These are phyloP conservation scores for Leucoma salicis DNA, from an alignment of 2,888 invertebrate species.

Conservation along the genomic window DNA sequence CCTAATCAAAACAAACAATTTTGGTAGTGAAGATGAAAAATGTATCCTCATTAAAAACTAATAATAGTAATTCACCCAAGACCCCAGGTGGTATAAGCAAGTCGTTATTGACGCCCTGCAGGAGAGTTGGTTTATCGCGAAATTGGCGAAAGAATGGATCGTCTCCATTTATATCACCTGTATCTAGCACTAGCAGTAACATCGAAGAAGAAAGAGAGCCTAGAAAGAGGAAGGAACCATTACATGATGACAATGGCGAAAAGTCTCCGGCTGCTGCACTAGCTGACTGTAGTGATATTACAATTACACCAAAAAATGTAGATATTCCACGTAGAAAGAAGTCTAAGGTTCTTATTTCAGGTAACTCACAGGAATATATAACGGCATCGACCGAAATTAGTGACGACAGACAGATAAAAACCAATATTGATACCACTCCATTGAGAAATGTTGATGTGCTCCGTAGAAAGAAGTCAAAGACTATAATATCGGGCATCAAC, in stretches of 20 bases:
- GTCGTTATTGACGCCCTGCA: conserved; percentile 75
- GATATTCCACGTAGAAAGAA: neutral
- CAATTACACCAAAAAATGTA: neutral
- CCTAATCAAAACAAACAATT: conserved; percentile 12
- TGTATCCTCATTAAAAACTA: conserved; percentile 42
- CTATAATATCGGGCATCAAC: conserved; percentile 14
- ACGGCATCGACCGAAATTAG: neutral
- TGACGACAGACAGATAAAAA: neutral
- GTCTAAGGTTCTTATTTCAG: neutral
- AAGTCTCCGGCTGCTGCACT: too few species aligned
- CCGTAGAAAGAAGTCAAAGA: conserved; percentile 56
- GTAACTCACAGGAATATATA: neutral
- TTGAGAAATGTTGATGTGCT: conserved; percentile 44
- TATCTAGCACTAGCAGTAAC: conserved; percentile 34
- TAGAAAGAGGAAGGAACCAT: conserved; percentile 49
- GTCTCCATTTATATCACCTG: conserved; percentile 69
- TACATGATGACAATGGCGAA: conserved; percentile 29
- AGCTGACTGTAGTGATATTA: neutral
- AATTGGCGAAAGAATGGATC: conserved; percentile 62
- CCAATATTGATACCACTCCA: conserved; percentile 32
- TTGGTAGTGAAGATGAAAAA: conserved; percentile 48
- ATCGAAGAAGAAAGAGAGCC: conserved; percentile 34
- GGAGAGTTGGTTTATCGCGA: conserved; percentile 77
- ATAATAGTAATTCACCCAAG: conserved; percentile 60
- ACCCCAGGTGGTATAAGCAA: conserved; percentile 78